Percentiles rank a stretch among this genome's conserved stretches.
These are phyloP conservation scores for Malurus leucopterus DNA, from an alignment of 2,797 vertebrate species.

Conservation along the genomic window DNA sequence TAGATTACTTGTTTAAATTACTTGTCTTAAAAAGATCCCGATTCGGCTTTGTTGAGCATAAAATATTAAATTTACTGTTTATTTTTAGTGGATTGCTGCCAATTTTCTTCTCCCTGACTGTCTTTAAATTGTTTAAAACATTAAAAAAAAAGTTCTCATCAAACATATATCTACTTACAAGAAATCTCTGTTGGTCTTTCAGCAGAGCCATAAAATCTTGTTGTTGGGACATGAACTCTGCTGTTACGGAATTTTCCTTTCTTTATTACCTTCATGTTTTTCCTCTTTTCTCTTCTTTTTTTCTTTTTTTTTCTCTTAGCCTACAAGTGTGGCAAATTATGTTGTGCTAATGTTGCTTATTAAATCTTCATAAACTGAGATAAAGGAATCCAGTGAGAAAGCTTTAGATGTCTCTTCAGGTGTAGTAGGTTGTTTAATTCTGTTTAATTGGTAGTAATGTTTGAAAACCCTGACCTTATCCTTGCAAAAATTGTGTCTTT, in stretches of 20 bases:
- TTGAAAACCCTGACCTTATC: not conserved
- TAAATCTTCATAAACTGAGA: not conserved
- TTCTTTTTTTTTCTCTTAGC: not conserved
- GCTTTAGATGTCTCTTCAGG: not conserved
- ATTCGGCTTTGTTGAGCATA: slow-evolving; percentile 47
- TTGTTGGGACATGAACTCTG: slow-evolving; percentile 48
- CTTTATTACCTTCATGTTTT: not conserved
- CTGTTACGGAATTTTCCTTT: slow-evolving; percentile 18
- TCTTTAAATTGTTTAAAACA: slow-evolving; percentile 52
- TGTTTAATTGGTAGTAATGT: not conserved
- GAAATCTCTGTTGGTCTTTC: slow-evolving; percentile 45
- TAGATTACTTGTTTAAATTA: slow-evolving; percentile 48
- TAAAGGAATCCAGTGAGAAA: slow-evolving; percentile 1
- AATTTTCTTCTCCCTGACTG: not conserved
- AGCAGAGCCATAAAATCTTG: slow-evolving; percentile 33
- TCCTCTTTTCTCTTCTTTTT: not conserved
- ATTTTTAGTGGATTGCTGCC: slow-evolving; percentile 57
- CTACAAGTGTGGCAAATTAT: not conserved
- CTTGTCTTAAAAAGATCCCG: slow-evolving; percentile 55
- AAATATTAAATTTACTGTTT: slow-evolving; percentile 57
- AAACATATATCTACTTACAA: slow-evolving; percentile 49
- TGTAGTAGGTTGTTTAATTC: not conserved
- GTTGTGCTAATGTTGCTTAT: not conserved
- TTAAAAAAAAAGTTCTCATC: slow-evolving; percentile 26
- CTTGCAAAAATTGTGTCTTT: not conserved